Conservation (phyloP, 2,888 invertebrate species). For the Melinaea menophilus region DNA sequence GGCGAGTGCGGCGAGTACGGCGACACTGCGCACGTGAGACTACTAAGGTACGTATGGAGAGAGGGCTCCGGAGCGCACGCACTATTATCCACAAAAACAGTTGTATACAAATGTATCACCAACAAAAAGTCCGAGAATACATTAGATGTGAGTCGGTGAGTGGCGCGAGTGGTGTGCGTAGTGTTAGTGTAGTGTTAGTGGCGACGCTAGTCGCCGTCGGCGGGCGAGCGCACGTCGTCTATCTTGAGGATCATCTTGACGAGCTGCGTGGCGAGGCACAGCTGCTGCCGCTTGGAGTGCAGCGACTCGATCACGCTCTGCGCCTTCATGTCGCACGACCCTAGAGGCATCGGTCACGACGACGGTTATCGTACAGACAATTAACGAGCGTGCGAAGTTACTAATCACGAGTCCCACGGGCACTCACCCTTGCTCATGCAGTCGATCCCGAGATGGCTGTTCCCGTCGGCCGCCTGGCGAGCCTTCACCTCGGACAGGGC, state of each 20-base stretch:
- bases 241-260: constrained; percentile 99
- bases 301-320: constrained; percentile 98
- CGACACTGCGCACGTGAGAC: too few relatives aligned
- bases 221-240: constrained; percentile 91
- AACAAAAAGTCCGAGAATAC: too few relatives aligned
- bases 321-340: constrained; percentile 90
- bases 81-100: too few relatives aligned
- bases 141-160: too few relatives aligned
- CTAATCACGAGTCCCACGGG: neutral
- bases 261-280: constrained; percentile 96
- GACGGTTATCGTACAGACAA: too few relatives aligned
- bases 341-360: constrained; percentile 40
- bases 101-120: too few relatives aligned
- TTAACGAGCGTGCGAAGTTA: neutral
- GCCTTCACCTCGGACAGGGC: constrained; percentile 94
- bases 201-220: constrained; percentile 56
- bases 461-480: constrained; percentile 89
- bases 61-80: too few relatives aligned
- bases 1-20: too few relatives aligned
- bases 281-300: constrained; percentile 97
- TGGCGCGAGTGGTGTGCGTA: too few relatives aligned
- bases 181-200: constrained; percentile 33
- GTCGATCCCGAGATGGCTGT: constrained; percentile 94
- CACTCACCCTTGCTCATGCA: constrained; percentile 82
- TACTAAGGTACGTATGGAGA: too few relatives aligned